phyloP scores from a whole-genome alignment of 2,797 vertebrate species.

The Catharus ustulatus region DNA sequence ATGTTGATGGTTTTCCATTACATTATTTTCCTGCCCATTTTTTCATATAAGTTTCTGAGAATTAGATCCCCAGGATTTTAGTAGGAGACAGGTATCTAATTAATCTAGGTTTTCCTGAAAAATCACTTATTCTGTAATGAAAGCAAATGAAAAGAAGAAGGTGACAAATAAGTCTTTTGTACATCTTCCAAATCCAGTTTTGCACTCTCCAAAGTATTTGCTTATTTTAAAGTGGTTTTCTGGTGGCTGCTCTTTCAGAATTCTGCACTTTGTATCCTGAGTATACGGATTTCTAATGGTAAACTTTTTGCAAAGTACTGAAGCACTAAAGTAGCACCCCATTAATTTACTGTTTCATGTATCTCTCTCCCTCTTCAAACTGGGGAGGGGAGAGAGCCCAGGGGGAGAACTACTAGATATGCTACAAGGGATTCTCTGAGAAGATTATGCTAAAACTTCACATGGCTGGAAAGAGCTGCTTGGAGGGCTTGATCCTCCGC shows the following conservation, averaged over 20 bases:
- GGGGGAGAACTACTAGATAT: neutral
- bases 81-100: neutral
- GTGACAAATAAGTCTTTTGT: neutral
- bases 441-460: neutral
- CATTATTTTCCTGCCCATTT: neutral
- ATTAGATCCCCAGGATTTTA: neutral
- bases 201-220: neutral
- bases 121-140: neutral
- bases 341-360: neutral
- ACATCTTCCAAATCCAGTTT: neutral
- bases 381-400: neutral
- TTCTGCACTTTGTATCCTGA: neutral
- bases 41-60: neutral
- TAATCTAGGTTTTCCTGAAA: neutral
- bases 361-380: neutral
- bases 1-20: neutral
- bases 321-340: neutral
- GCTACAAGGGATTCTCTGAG: neutral
- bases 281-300: neutral
- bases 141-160: neutral
- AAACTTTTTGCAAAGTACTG: neutral
- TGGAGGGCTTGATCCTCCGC: neutral
- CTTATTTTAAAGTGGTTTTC: neutral
- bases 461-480: neutral
- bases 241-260: neutral